Evolutionary conservation across 1,140 invertebrate genomes (phyloP).

Genomic region (Drosophila watanabei): DNA sequence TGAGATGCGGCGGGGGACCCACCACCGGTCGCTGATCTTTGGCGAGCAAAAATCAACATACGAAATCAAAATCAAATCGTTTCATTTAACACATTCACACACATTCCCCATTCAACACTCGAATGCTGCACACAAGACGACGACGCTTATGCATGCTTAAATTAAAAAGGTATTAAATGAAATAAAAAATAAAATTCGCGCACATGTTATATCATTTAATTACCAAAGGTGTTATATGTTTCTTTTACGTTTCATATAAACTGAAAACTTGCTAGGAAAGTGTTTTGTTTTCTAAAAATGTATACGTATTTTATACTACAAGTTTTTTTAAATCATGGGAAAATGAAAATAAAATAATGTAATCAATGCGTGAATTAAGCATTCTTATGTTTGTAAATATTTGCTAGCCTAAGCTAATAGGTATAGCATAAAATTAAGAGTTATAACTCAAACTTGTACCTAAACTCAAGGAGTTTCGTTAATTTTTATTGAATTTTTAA

Average conservation of each 20-base stretch:
- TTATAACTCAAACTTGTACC: too few relatives aligned
- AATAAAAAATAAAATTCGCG: background rate
- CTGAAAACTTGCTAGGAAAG: background rate
- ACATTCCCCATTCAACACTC: conserved; percentile 1
- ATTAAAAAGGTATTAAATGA: conserved; percentile 2
- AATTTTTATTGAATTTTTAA: too few relatives aligned
- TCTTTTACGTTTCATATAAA: background rate
- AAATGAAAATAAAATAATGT: too few relatives aligned
- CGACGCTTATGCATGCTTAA: background rate
- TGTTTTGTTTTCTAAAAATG: too few relatives aligned
- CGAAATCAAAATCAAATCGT: conserved; percentile 9
- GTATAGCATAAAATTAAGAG: too few relatives aligned
- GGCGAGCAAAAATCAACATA: background rate
- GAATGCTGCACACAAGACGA: background rate
- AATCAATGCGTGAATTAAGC: too few relatives aligned
- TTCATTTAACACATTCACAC: conserved; percentile 7
- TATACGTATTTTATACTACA: too few relatives aligned
- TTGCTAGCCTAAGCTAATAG: too few relatives aligned
- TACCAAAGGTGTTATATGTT: background rate
- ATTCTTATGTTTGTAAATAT: too few relatives aligned
- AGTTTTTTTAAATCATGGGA: too few relatives aligned
- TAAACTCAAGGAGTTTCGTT: too few relatives aligned
- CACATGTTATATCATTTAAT: conserved; percentile 4
- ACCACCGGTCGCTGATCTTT: conserved; percentile 39
- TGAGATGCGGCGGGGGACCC: background rate